phyloP scores from a whole-genome alignment of 2,113 vertebrate species.

The Benitochromis conjunctus region DNA sequence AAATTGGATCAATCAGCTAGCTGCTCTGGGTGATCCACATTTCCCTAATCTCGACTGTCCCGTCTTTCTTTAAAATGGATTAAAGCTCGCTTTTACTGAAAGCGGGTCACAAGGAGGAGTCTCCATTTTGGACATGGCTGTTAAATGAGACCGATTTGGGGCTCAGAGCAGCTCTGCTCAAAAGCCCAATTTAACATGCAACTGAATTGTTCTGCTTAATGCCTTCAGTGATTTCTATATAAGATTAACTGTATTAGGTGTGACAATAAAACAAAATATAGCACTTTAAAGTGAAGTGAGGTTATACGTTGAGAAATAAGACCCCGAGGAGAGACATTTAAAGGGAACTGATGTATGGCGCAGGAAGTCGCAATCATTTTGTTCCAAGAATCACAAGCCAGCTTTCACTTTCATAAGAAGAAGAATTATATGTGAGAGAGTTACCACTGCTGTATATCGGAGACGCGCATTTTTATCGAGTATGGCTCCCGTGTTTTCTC shows the following conservation, averaged over 20 bases:
- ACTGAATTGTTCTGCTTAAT: background rate
- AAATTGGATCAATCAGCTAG: constrained; percentile 54
- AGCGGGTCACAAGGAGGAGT: constrained; percentile 36
- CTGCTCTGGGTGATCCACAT: constrained; percentile 49
- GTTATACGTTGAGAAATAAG: background rate
- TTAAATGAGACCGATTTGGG: constrained; percentile 32
- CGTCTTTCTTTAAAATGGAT: constrained; percentile 53
- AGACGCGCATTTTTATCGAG: constrained; percentile 5
- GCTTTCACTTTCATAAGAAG: constrained; percentile 28
- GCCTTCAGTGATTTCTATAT: background rate
- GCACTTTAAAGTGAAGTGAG: background rate
- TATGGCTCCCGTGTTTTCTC: constrained; percentile 10
- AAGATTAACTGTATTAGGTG: background rate
- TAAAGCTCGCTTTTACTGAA: constrained; percentile 39
- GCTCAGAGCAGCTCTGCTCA: background rate
- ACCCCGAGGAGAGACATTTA: background rate
- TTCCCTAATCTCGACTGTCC: constrained; percentile 52
- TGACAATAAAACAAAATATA: constrained; percentile 22
- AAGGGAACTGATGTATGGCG: background rate
- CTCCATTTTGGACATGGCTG: constrained; percentile 15
- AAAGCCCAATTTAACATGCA: background rate
- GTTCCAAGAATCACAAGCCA: constrained; percentile 13
- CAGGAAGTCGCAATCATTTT: constrained; percentile 14
- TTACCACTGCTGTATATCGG: background rate
- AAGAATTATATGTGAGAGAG: constrained; percentile 4